Evolutionary conservation across 2,113 vertebrate species (phyloP).

Genomic region (Tachysurus vachellii): DNA sequence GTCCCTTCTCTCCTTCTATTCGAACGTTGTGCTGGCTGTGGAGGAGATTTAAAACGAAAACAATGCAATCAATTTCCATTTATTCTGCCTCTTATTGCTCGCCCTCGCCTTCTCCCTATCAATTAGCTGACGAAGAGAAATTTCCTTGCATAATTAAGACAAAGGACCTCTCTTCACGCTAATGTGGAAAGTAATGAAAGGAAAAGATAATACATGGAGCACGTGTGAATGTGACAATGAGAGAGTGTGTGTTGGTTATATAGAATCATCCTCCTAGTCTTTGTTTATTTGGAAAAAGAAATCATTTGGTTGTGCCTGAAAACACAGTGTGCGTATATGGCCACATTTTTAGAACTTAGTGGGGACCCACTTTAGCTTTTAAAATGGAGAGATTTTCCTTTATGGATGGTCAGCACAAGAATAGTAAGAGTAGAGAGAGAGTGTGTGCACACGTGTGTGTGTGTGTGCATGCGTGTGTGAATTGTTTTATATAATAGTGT

Average conservation of each 20-base stretch:
- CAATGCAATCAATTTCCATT: constrained; percentile 68
- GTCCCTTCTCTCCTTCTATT: constrained; percentile 25
- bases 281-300: constrained; percentile 39
- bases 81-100: constrained; percentile 54
- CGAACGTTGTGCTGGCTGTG: neutral
- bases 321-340: neutral
- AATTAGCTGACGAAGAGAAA: constrained; percentile 66
- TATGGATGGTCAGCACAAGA: too few species aligned
- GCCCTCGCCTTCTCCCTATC: constrained; percentile 59
- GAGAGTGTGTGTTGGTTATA: constrained; percentile 15
- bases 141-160: constrained; percentile 71
- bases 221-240: neutral
- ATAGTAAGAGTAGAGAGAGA: too few species aligned
- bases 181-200: constrained; percentile 78
- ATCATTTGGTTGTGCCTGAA: constrained; percentile 25
- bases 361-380: neutral
- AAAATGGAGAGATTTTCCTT: too few species aligned
- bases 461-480: too few species aligned
- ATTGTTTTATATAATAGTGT: too few species aligned
- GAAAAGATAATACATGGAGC: constrained; percentile 63
- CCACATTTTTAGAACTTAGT: neutral
- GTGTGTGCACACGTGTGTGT: too few species aligned
- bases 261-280: constrained; percentile 29
- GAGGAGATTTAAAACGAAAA: constrained; percentile 70
- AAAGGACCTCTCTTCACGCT: constrained; percentile 70